Conservation (phyloP, 2,888 invertebrate species). For the Eulithis prunata region DNA sequence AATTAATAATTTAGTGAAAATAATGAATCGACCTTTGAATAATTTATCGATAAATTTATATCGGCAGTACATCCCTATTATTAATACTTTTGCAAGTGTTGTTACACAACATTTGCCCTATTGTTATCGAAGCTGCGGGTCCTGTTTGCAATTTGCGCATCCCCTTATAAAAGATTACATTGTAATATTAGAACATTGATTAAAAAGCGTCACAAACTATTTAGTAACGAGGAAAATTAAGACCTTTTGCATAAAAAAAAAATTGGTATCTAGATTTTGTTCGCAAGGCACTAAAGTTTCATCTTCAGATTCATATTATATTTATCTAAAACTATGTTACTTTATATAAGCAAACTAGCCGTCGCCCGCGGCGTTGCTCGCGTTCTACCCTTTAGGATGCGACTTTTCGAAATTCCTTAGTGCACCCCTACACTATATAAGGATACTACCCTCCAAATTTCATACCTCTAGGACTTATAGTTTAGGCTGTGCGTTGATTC, state of each 20-base stretch:
- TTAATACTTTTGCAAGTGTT: constrained; percentile 68
- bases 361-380: too few relatives aligned
- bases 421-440: too few relatives aligned
- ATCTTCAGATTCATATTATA: too few relatives aligned
- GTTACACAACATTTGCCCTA: constrained; percentile 74
- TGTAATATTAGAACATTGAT: constrained; percentile 64
- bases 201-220: constrained; percentile 61
- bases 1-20: too few relatives aligned
- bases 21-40: not conserved
- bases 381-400: too few relatives aligned
- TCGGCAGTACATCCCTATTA: constrained; percentile 53
- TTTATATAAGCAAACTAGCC: too few relatives aligned
- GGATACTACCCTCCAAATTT: too few relatives aligned
- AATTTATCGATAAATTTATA: constrained; percentile 33
- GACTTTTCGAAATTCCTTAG: too few relatives aligned
- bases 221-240: constrained; percentile 65
- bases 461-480: too few relatives aligned
- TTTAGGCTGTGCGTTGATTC: too few relatives aligned
- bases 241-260: constrained; percentile 49
- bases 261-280: constrained; percentile 33
- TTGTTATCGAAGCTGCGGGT: constrained; percentile 62
- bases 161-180: constrained; percentile 71
- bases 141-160: constrained; percentile 59
- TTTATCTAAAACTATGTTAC: too few relatives aligned
- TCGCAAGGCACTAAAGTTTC: too few relatives aligned